Evolutionary conservation across 2,888 invertebrate species (phyloP).

Genomic region (Eilema sororculum): DNA sequence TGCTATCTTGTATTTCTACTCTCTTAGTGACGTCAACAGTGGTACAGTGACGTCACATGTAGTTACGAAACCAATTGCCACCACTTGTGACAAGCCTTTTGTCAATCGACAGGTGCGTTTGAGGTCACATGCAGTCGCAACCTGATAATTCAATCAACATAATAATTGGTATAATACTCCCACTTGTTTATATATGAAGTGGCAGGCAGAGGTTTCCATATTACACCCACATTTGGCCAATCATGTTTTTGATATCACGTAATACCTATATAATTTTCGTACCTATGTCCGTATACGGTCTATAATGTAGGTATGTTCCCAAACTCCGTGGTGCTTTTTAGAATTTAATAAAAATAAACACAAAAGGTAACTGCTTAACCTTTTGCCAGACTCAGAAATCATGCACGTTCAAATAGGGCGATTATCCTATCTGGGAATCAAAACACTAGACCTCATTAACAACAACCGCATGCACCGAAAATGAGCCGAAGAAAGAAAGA

Average conservation of each 20-base stretch:
- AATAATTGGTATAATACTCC: not conserved
- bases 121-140: slow-evolving; percentile 9
- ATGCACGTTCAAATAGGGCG: not conserved
- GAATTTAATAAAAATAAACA: too few relatives aligned
- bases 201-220: not conserved
- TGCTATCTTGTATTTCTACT: not conserved
- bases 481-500: too few relatives aligned
- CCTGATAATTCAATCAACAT: not conserved
- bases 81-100: slow-evolving; percentile 37
- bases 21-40: not conserved
- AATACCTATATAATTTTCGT: too few relatives aligned
- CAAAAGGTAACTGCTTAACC: too few relatives aligned
- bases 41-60: not conserved
- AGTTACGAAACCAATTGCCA: not conserved
- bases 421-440: not conserved
- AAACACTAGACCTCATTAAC: too few relatives aligned
- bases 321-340: too few relatives aligned
- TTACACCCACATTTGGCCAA: not conserved
- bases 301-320: too few relatives aligned
- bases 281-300: too few relatives aligned
- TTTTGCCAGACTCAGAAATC: too few relatives aligned
- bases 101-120: slow-evolving; percentile 29
- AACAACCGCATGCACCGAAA: too few relatives aligned
- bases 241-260: not conserved
- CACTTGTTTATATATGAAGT: not conserved